Conservation (phyloP, 2,797 vertebrate genomes). For the Rhynchotus rufescens region DNA sequence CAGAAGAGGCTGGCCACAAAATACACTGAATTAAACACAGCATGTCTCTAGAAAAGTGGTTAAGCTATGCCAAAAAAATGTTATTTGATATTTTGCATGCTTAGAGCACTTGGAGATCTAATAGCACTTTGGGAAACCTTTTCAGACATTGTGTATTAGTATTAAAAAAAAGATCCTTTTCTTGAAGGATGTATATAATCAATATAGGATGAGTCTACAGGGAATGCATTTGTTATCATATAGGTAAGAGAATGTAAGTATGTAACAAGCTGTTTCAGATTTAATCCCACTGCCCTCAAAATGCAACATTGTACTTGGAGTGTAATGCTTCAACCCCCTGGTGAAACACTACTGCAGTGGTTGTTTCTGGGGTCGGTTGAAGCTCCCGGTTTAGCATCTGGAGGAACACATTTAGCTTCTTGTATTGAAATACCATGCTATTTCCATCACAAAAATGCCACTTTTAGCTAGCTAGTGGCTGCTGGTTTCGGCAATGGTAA, state of each 20-base stretch:
- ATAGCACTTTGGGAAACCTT: not conserved
- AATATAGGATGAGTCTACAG: not conserved
- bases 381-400: conserved; percentile 2
- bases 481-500: not conserved
- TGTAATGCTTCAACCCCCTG: conserved; percentile 48
- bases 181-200: not conserved
- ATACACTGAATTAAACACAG: not conserved
- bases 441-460: not conserved
- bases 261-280: not conserved
- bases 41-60: not conserved
- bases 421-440: not conserved
- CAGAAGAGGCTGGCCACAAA: not conserved
- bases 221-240: not conserved
- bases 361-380: conserved; percentile 40
- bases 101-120: not conserved
- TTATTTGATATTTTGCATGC: not conserved
- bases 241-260: not conserved
- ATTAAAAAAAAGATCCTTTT: not conserved
- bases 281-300: not conserved
- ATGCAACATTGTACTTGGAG: conserved; percentile 35
- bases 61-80: not conserved
- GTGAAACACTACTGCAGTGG: conserved; percentile 27
- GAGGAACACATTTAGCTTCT: conserved; percentile 7
- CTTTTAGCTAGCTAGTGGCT: not conserved
- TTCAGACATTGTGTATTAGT: not conserved